Base-by-base conservation (phyloP, 2,888 invertebrate species). In the Microctonus aethiopoides region DNA sequence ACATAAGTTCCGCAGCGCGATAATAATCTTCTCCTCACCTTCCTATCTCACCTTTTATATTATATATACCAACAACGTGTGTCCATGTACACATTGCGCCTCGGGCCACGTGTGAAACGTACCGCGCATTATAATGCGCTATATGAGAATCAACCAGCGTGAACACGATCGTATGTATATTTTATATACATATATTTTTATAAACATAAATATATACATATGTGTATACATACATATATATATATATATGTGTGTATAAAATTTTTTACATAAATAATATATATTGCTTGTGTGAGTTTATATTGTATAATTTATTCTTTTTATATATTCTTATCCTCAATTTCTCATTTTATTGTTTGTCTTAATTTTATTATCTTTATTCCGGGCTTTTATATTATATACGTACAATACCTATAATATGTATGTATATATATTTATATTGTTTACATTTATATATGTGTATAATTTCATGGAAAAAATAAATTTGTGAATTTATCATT, bases 11-110 rank as follows among this genome's bases (percentile, higher is more conserved):
- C 65, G 64, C 66, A 59, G 32, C 16, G 13, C 20, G 76, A 76
- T 76, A 73, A 59, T 65, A 59, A 76, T 76, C 75, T 76, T 65
- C 57, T 59, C 68, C 51, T 67, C 70, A 41, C 63, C 62, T 66
- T 61, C 52, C 66, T 59, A 66, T 63, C 60, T 59, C 67, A 62
- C 57, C 68, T 64, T 52, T 46, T 54, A 46, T 56, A 51, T 29
- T 57, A 46, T 52, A 39, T 68, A 63, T 65, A 56, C 20, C 20
- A 36, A 24, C n/a, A 46, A 29, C 41, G 52, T 68, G 52, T 61
- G 61, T 69, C 61, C 64, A 68, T 67, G 67, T 61, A 56, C 57
- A 67, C 54, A 57, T 54, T 20, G 46, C 46, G 68, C 63, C 65
- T 61, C 16, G 56, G 68, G 67, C 65, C 72, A 71, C 72, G 71